Percentiles rank a stretch among this genome's conserved stretches.
These are phyloP conservation scores for Manis crassicaudata DNA, from an alignment of 2,797 vertebrate genomes.

Conservation along the genomic window DNA sequence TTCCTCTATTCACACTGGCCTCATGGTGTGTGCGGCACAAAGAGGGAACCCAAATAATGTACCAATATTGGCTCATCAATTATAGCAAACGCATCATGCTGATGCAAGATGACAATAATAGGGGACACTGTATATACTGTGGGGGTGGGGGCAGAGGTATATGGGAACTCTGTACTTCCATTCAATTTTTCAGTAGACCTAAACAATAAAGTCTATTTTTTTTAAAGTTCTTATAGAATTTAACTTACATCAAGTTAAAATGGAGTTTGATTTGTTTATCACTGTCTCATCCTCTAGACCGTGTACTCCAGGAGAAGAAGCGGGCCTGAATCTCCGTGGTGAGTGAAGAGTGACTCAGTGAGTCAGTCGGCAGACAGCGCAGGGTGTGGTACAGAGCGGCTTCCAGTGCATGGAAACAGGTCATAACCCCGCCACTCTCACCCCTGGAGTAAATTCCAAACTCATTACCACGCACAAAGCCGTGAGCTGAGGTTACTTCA, in stretches of 20 bases:
- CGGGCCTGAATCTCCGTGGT: background rate
- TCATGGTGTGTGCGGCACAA: background rate
- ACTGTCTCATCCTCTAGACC: background rate
- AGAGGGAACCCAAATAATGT: background rate
- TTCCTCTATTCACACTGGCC: background rate
- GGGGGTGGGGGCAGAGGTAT: fast-evolving
- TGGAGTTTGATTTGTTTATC: background rate
- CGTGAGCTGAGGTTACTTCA: background rate
- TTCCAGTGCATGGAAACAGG: fast-evolving
- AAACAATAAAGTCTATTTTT: background rate
- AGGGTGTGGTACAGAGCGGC: background rate
- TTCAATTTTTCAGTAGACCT: background rate
- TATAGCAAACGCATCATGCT: too few relatives aligned
- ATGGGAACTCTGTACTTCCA: background rate
- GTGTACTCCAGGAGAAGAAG: background rate
- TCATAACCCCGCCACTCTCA: fast-evolving
- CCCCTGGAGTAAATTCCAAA: background rate
- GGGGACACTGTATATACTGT: background rate
- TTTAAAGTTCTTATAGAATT: background rate
- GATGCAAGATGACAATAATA: background rate
- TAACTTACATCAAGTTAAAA: background rate
- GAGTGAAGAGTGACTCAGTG: fast-evolving
- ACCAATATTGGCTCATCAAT: fast-evolving
- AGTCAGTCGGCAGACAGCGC: background rate
- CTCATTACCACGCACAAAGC: background rate